Evolutionary conservation across 2,113 vertebrate species (phyloP).

Genomic region (Apodemus speciosus): DNA sequence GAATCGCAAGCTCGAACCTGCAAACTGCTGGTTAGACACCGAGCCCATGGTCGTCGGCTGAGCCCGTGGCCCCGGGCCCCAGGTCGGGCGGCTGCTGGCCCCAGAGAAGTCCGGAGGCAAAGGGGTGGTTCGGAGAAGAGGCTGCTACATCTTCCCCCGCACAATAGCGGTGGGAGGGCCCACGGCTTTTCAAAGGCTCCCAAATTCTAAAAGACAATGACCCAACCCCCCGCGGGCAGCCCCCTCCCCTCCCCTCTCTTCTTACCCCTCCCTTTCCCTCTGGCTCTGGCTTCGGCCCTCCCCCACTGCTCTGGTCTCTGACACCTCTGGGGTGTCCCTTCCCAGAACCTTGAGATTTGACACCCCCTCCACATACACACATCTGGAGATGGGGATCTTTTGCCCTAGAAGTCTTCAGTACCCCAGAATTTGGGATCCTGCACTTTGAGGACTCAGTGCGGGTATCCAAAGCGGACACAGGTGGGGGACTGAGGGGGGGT

Average conservation of each 20-base stretch:
- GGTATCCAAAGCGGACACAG: constrained; percentile 61
- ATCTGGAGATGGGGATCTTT: constrained; percentile 52
- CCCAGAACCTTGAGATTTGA: constrained; percentile 75
- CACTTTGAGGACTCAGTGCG: constrained; percentile 44
- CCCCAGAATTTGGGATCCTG: constrained; percentile 60
- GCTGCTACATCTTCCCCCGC: constrained; percentile 90
- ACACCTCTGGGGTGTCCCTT: constrained; percentile 80
- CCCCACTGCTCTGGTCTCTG: constrained; percentile 76
- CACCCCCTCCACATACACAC: constrained; percentile 59
- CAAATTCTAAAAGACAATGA: constrained; percentile 93
- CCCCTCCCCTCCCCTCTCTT: constrained; percentile 81
- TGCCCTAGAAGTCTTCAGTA: constrained; percentile 44
- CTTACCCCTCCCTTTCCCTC: constrained; percentile 75
- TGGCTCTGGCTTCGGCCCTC: constrained; percentile 72
- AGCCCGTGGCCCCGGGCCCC: constrained; percentile 77
- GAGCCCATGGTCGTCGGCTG: constrained; percentile 89
- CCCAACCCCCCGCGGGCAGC: constrained; percentile 84
- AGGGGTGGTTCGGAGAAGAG: constrained; percentile 84
- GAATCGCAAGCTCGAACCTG: constrained; percentile 88
- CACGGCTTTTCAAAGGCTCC: constrained; percentile 87
- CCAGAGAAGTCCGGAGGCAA: constrained; percentile 82
- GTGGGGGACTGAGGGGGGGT: constrained; percentile 58
- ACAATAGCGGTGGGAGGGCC: constrained; percentile 91
- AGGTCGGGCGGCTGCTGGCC: constrained; percentile 77
- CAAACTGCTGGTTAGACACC: constrained; percentile 93